phyloP scores from a whole-genome alignment of 2,113 vertebrate genomes.

The Dipodomys ordii region DNA sequence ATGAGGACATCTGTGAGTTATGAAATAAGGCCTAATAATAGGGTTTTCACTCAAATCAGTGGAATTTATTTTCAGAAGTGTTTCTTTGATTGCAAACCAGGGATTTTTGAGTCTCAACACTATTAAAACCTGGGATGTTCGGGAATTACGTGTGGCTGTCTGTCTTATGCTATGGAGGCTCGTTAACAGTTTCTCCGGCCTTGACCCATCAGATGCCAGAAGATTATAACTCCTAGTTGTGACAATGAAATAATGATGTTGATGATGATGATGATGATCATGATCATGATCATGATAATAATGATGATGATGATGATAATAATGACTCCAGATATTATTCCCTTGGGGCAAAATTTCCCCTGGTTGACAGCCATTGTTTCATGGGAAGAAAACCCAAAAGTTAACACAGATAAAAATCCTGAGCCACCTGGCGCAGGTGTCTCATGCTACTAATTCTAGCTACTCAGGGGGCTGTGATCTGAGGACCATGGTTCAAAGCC shows the following conservation, averaged over 20 bases:
- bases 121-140: background rate
- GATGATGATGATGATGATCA: too few species aligned
- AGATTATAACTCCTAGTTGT: background rate
- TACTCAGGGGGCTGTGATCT: too few species aligned
- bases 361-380: background rate
- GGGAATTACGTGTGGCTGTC: background rate
- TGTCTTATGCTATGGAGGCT: fast-evolving
- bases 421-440: too few species aligned
- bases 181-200: background rate
- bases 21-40: conserved; percentile 14
- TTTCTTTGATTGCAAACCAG: background rate
- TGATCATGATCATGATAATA: too few species aligned
- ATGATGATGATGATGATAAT: too few species aligned
- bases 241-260: background rate
- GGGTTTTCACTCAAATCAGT: background rate
- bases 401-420: conserved; percentile 8
- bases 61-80: conserved; percentile 11
- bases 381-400: conserved; percentile 23
- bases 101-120: background rate
- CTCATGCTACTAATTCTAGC: too few species aligned
- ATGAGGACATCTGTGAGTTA: background rate
- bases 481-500: too few species aligned
- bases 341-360: background rate
- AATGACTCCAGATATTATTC: background rate
- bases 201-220: background rate